Evolutionary conservation across 2,113 vertebrate genomes (phyloP).

Genomic region (Gymnarchus niloticus): DNA sequence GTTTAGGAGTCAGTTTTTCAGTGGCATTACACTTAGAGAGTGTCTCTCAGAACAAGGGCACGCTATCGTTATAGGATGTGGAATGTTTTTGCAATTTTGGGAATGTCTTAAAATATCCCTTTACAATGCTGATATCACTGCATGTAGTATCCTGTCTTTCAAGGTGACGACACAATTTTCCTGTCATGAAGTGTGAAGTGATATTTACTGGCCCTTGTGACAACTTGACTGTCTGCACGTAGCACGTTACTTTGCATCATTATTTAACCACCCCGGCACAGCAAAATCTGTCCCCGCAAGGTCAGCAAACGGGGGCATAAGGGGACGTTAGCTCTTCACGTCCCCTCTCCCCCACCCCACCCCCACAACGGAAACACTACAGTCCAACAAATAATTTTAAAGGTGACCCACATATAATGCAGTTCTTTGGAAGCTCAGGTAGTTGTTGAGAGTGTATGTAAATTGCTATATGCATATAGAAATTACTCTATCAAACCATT

Average conservation of each 20-base stretch:
- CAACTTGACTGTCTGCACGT: not conserved
- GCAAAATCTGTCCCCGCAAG: not conserved
- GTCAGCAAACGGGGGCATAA: not conserved
- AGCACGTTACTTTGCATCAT: not conserved
- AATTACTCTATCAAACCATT: not conserved
- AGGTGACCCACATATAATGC: not conserved
- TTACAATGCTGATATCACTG: not conserved
- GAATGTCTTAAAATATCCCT: not conserved
- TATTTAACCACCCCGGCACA: not conserved
- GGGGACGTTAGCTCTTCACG: no score
- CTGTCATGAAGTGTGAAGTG: not conserved
- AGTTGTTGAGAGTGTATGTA: not conserved
- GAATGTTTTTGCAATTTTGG: not conserved
- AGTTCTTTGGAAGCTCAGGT: not conserved
- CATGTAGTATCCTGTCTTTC: not conserved
- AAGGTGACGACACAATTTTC: conserved; percentile 14
- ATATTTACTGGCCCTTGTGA: not conserved
- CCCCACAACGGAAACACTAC: not conserved
- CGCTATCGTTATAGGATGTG: not conserved
- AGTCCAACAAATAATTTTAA: not conserved
- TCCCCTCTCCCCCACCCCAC: not conserved
- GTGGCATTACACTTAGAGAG: not conserved
- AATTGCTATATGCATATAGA: not conserved
- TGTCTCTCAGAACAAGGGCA: not conserved
- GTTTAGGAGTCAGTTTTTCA: not conserved